Base-by-base conservation (phyloP, 2,797 vertebrate species). In the Pangasius sanitwongsei region DNA sequence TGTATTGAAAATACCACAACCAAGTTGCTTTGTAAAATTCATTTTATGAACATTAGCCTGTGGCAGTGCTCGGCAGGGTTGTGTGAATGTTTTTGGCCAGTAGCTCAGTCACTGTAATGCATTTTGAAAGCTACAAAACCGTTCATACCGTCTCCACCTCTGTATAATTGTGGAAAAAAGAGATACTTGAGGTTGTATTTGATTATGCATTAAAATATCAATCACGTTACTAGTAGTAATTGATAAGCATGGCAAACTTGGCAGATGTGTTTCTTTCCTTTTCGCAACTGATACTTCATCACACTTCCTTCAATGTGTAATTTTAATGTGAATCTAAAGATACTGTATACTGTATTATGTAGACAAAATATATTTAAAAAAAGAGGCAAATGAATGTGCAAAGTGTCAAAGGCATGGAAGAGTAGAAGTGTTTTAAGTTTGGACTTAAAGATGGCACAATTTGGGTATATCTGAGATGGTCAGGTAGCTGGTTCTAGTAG, bases 41-140 rank as follows among this genome's bases (percentile, higher is more conserved):
- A 20, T 44, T 69, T 78, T 50, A 80, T 67, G 70, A 89, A 80
- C 55, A 75, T 55, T 18, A 65, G 75, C 55, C 37, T 63, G 3
- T 53, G 23, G 44, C 65, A 31, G 48, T 87, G 59, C 67, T 86
- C 88, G 34, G 37, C 65, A 75, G 83, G 23, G 25, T 65, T 74
- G 5, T 44, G 41, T 82, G 48, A 67, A 18, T 67, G 41, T 74
- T 72, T 34, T 48, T 86, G 53, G 55, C 72, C 72, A 74, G 83
- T 15, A 90, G 53, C 86, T 84, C 86, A 87, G 85, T 85, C 74
- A 86, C 50, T 85, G 53, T 15, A 70, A 83, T 86, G 85, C 88
- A 90, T 86, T 78, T 80, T 72, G 25, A 78, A 86, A 82, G 77
- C 20, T 31, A 70, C 20, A 85, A 86, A 88, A 78, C 16, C 48